These are phyloP conservation scores for Drosophila ironensis DNA, from an alignment of 1,140 invertebrate species.

Conservation along the genomic window DNA sequence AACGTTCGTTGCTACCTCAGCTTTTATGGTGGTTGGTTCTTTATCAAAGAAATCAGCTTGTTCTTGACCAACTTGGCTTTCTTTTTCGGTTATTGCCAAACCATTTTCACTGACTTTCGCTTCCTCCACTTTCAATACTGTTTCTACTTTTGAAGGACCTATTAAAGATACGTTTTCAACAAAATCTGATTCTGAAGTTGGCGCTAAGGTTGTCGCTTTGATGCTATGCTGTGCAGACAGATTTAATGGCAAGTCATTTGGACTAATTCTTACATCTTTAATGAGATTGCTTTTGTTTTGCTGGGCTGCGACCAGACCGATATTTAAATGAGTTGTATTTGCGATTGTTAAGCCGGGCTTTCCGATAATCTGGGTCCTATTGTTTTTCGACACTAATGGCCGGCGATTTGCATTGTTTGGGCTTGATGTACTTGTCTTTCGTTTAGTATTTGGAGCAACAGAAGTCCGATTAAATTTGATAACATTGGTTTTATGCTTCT, in stretches of 20 bases:
- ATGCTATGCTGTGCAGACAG: not conserved
- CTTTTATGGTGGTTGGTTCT: not conserved
- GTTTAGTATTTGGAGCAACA: not conserved
- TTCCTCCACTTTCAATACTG: not conserved
- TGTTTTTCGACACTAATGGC: not conserved
- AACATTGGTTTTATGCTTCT: slow-evolving; percentile 7
- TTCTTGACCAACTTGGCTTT: not conserved
- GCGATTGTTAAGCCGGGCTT: not conserved
- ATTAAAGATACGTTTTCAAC: not conserved
- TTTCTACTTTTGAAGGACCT: not conserved
- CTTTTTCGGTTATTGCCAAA: not conserved
- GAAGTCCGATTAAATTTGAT: not conserved
- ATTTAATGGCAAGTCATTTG: not conserved
- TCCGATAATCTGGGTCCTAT: not conserved
- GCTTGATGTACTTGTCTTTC: slow-evolving; percentile 21
- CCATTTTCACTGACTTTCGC: not conserved
- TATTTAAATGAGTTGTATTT: slow-evolving; percentile 1
- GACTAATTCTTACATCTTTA: not conserved
- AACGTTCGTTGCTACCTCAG: not conserved
- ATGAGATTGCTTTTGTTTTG: not conserved
- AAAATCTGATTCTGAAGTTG: not conserved
- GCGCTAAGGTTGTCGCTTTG: not conserved
- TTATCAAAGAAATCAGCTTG: no score
- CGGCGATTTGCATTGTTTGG: not conserved
- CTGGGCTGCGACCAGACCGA: not conserved